These are phyloP conservation scores for Coenobita brevimanus DNA, from an alignment of 1,140 invertebrate species.

Conservation along the genomic window DNA sequence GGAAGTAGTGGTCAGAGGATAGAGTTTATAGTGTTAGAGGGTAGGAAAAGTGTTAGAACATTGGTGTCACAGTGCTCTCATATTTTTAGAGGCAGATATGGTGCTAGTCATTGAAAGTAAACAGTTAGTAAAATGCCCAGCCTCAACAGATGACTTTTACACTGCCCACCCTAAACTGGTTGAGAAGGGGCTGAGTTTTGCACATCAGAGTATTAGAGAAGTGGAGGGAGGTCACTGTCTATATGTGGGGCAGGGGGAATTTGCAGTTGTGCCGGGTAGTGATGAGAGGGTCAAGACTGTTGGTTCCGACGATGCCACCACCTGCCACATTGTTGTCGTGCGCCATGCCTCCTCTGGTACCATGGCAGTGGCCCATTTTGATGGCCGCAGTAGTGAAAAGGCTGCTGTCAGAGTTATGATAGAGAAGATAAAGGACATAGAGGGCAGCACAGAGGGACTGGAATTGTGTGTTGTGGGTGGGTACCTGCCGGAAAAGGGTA, in stretches of 20 bases:
- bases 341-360: slow-evolving; percentile 50
- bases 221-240: slow-evolving; percentile 44
- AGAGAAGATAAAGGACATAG: slow-evolving; percentile 36
- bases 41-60: no score
- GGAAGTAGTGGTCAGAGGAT: no score
- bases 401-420: slow-evolving; percentile 44
- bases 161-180: slow-evolving; percentile 26
- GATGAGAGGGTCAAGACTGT: slow-evolving; percentile 61
- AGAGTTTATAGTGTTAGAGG: no score
- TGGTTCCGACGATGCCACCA: slow-evolving; percentile 70
- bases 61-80: no score
- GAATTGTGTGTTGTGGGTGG: slow-evolving; percentile 69
- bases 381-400: slow-evolving; percentile 66
- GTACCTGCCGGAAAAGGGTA: slow-evolving; percentile 42
- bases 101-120: slow-evolving; percentile 50
- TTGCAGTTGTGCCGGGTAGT: slow-evolving; percentile 59
- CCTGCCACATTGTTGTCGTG: slow-evolving; percentile 69
- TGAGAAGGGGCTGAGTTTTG: slow-evolving; percentile 33
- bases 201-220: background rate
- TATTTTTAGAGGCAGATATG: slow-evolving; percentile 33
- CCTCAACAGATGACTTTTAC: slow-evolving; percentile 50
- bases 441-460: slow-evolving; percentile 34
- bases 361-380: slow-evolving; percentile 69
- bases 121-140: slow-evolving; percentile 24
- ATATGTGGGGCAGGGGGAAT: slow-evolving; percentile 70